These are phyloP conservation scores for Melitaea cinxia DNA, from an alignment of 1,140 invertebrate genomes.

Conservation along the genomic window DNA sequence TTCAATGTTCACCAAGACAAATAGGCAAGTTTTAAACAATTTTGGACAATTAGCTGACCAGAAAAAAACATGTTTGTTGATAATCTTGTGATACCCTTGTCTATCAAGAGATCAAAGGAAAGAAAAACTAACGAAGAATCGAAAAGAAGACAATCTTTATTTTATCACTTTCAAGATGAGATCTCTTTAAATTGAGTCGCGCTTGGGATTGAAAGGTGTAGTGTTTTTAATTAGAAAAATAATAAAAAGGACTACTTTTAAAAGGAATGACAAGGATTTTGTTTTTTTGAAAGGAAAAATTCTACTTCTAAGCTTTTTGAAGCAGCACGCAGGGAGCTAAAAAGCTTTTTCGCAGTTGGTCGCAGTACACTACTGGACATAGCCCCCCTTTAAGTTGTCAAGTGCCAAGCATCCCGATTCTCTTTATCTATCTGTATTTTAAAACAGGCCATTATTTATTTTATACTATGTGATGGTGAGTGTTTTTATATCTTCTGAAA, in stretches of 20 bases:
- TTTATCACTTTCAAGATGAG: slow-evolving; percentile 15
- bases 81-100: slow-evolving; percentile 8
- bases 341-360: slow-evolving; percentile 31
- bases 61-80: slow-evolving; percentile 15
- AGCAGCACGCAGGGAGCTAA: slow-evolving; percentile 4
- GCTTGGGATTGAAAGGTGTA: slow-evolving; percentile 21
- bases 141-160: slow-evolving; percentile 14
- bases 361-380: too few species aligned
- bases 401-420: too few species aligned
- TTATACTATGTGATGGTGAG: too few species aligned
- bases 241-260: slow-evolving; percentile 2
- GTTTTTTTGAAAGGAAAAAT: neutral
- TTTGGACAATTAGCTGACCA: slow-evolving; percentile 19
- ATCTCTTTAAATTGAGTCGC: slow-evolving; percentile 21
- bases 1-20: slow-evolving; percentile 4
- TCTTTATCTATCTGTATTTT: too few species aligned
- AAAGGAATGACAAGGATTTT: slow-evolving; percentile 5
- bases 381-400: too few species aligned
- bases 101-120: slow-evolving; percentile 12
- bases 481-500: too few species aligned
- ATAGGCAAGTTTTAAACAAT: slow-evolving; percentile 21
- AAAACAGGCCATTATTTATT: too few species aligned
- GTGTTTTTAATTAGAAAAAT: slow-evolving; percentile 25
- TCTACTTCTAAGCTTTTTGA: slow-evolving; percentile 5
- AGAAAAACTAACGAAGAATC: slow-evolving; percentile 7